Evolutionary conservation across 2,888 invertebrate genomes (phyloP), one percentile per base, ranked within the genome.

Genomic region (Theodoxus fluviatilis): DNA sequence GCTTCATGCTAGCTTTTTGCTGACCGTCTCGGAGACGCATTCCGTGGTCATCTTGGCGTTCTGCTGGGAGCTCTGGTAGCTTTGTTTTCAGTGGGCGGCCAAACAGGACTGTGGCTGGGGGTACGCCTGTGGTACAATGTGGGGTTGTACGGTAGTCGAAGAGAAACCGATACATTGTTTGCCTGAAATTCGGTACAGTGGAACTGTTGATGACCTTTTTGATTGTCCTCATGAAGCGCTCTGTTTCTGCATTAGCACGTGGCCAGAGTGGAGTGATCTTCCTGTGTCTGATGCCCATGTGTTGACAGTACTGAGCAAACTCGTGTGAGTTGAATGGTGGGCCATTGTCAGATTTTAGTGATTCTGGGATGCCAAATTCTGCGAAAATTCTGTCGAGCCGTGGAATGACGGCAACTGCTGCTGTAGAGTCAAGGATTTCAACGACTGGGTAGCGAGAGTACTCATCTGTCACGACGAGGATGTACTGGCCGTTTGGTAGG

Each of bases 381-480:
- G 70, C 40, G 28, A 74, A 72, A 9, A 72, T 67, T 61, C 66
- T 68, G 66, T 74, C 72, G 25, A 74, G 47, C 47, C 28, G 31
- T 15, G 72, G 72, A 15, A 72, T 74, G 18, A 72, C 63, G 4
- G 40, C 57, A 3, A n/a, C 33, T 7, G 67, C 40, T 9, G 61
- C 61, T 35, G 67, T 68, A n/a, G 65, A 68, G 0, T 47, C 18
- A 0, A 73, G 4, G 18, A 71, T 59, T 9, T 67, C 71, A 22
- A 73, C 71, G 1, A 47, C 47, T 4, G 55, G 55, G 47, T 68
- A 73, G 1, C 73, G 38, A 1, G 73, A 68, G 40, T 73, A 71
- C 22, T 73, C 73, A 31, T 75, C 73, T 0, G 55, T 70, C 7
- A 74, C 43, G 12, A 74, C 70, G 22, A 74, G 69, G 0, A 73